Evolutionary conservation across 1,140 invertebrate genomes (phyloP).

Genomic region (Drosophila nigromelanica): DNA sequence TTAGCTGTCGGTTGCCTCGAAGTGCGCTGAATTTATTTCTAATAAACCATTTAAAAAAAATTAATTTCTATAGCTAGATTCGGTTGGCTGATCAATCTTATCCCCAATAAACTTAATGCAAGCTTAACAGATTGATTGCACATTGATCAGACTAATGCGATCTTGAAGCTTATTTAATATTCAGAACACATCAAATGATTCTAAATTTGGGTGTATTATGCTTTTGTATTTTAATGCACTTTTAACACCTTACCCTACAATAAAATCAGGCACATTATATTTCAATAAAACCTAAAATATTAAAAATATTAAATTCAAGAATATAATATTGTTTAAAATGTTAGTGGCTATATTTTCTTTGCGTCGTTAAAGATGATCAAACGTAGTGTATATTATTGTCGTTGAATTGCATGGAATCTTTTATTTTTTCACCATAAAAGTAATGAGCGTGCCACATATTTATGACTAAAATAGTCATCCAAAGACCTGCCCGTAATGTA

Average conservation of each 20-base stretch:
- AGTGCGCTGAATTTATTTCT: not conserved
- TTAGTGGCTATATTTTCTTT: not conserved
- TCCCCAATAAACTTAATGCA: conserved; percentile 47
- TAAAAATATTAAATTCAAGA: not conserved
- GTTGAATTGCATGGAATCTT: conserved; percentile 22
- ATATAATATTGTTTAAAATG: not conserved
- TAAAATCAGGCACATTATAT: not conserved
- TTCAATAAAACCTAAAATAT: not conserved
- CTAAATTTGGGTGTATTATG: conserved; percentile 77
- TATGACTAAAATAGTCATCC: conserved; percentile 39
- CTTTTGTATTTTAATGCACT: conserved; percentile 42
- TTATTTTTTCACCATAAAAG: conserved; percentile 55
- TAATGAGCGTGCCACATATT: conserved; percentile 70
- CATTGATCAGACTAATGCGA: conserved; percentile 20
- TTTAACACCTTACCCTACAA: conserved; percentile 40
- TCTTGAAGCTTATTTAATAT: conserved; percentile 40
- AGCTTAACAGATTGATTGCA: conserved; percentile 55
- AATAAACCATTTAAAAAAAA: too few species aligned
- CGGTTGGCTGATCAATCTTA: conserved; percentile 49
- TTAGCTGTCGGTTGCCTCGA: not conserved
- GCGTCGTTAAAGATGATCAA: not conserved
- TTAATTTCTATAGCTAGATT: not conserved
- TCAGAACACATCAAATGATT: conserved; percentile 56
- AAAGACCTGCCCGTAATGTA: conserved; percentile 50
- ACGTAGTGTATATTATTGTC: conserved; percentile 41